phyloP scores from a whole-genome alignment of 1,140 invertebrate species.

The Apolygus lucorum region DNA sequence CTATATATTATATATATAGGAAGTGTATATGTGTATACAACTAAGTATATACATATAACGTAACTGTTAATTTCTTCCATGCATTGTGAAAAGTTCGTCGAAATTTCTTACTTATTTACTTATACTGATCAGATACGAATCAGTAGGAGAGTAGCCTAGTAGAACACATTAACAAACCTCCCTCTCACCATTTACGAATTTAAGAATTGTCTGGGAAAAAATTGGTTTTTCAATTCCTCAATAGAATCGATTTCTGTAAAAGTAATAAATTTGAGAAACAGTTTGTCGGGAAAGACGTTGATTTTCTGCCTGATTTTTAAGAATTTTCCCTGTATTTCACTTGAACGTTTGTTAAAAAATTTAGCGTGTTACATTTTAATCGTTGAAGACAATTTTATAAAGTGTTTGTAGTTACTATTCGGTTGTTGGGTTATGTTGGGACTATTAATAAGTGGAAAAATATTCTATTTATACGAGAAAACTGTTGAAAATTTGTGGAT shows the following conservation, averaged over 20 bases:
- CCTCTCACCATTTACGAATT: slow-evolving; percentile 28
- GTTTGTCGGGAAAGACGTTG: too few relatives aligned
- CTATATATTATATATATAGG: slow-evolving; percentile 20
- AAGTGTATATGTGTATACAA: slow-evolving; percentile 17
- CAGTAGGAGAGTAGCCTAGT: slow-evolving; percentile 23
- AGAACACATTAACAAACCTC: slow-evolving; percentile 9
- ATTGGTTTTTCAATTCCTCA: too few relatives aligned
- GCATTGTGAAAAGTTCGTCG: slow-evolving; percentile 20
- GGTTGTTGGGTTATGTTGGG: neutral
- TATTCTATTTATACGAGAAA: neutral
- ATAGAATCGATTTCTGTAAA: too few relatives aligned
- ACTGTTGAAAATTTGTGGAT: neutral
- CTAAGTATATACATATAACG: slow-evolving; percentile 14
- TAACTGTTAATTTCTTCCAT: slow-evolving; percentile 15
- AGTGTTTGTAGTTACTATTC: neutral
- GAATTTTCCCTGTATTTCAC: neutral
- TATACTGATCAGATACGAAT: slow-evolving; percentile 21
- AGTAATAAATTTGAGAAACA: too few relatives aligned
- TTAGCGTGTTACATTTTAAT: neutral
- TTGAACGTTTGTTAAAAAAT: neutral
- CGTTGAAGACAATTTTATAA: neutral
- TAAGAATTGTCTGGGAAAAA: too few relatives aligned
- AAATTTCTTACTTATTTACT: slow-evolving; percentile 17
- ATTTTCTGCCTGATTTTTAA: neutral
- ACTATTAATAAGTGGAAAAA: neutral